Evolutionary conservation across 2,888 invertebrate species (phyloP).

Genomic region (Hypercompe scribonia): DNA sequence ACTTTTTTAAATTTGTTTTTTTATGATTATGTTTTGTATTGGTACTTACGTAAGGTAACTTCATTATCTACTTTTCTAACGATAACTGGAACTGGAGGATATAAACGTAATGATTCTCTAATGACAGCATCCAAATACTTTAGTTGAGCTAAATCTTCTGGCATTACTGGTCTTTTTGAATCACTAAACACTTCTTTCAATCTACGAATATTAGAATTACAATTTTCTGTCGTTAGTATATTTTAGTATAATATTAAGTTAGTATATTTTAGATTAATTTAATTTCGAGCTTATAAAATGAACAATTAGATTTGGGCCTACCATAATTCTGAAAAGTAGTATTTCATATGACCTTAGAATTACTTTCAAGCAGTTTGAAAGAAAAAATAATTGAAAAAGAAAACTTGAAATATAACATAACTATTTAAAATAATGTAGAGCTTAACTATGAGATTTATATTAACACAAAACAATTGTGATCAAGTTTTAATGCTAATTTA

Average conservation of each 20-base stretch:
- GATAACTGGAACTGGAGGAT: constrained; percentile 58
- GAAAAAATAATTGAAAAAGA: too few relatives aligned
- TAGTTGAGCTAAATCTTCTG: constrained; percentile 49
- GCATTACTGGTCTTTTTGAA: constrained; percentile 40
- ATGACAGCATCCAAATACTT: constrained; percentile 62
- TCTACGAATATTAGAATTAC: constrained; percentile 31
- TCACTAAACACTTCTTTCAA: constrained; percentile 55
- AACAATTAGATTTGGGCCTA: too few relatives aligned
- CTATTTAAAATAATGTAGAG: too few relatives aligned
- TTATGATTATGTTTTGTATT: background rate
- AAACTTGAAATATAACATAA: too few relatives aligned
- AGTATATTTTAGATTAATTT: background rate
- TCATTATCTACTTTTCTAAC: constrained; percentile 50
- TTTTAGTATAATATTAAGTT: background rate
- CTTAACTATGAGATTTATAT: too few relatives aligned
- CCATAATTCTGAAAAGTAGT: too few relatives aligned
- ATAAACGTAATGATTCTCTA: constrained; percentile 58
- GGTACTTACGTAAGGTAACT: constrained; percentile 24
- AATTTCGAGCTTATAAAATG: too few relatives aligned
- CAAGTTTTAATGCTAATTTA: too few relatives aligned
- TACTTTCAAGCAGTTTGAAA: too few relatives aligned
- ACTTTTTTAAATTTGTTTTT: too few relatives aligned
- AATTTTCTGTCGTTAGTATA: background rate
- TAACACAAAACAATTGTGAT: too few relatives aligned
- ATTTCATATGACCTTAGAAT: too few relatives aligned